Conservation (phyloP, 2,888 invertebrate species). For the Colletes collaris region DNA sequence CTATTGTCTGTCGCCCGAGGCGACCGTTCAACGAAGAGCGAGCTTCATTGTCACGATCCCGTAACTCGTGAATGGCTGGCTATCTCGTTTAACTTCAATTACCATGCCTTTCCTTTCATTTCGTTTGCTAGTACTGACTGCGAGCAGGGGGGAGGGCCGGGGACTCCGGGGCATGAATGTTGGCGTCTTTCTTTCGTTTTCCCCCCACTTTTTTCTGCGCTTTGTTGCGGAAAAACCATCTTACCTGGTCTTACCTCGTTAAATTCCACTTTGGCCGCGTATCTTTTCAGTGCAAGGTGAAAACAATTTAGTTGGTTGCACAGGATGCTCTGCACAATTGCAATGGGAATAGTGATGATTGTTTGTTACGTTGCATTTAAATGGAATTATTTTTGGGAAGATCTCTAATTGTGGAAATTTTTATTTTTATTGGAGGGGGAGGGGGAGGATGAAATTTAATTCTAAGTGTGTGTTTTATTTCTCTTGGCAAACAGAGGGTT, state of each 20-base stretch:
- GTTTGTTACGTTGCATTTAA: too few relatives aligned
- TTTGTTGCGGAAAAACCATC: constrained; percentile 75
- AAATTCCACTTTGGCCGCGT: constrained; percentile 67
- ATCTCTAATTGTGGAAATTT: too few relatives aligned
- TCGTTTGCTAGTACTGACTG: constrained; percentile 52
- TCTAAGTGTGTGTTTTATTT: too few relatives aligned
- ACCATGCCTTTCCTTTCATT: constrained; percentile 75
- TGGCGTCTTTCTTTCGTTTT: constrained; percentile 43
- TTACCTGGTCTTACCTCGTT: constrained; percentile 68
- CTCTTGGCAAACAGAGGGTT: too few relatives aligned
- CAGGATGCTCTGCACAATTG: too few relatives aligned
- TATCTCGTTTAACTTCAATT: constrained; percentile 80
- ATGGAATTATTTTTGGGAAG: too few relatives aligned
- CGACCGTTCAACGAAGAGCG: constrained; percentile 68
- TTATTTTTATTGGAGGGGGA: too few relatives aligned
- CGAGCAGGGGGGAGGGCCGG: too few relatives aligned
- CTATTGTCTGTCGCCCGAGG: constrained; percentile 75
- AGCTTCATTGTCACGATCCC: constrained; percentile 75
- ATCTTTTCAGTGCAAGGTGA: background rate
- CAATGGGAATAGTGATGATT: too few relatives aligned
- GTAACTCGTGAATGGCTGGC: constrained; percentile 74
- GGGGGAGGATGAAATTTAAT: too few relatives aligned
- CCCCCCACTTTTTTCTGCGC: constrained; percentile 34
- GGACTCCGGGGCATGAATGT: constrained; percentile 24
- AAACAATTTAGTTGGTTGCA: background rate